Conservation (phyloP, 2,888 invertebrate species). For the Harpalus rubripes region DNA sequence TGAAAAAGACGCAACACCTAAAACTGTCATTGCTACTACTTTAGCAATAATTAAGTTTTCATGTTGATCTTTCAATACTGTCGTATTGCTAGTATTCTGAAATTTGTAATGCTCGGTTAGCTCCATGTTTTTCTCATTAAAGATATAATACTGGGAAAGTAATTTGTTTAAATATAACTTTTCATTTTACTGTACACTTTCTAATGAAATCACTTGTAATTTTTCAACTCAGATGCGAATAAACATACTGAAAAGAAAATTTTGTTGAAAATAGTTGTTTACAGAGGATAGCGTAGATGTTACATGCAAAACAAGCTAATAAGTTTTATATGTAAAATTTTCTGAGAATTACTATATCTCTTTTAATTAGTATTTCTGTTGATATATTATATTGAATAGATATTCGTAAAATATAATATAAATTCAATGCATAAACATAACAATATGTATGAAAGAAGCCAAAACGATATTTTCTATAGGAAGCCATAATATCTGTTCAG, state of each 20-base stretch:
- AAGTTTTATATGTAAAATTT: conserved; percentile 9
- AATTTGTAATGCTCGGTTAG: conserved; percentile 29
- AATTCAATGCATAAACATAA: neutral
- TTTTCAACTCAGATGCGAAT: neutral
- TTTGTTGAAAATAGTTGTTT: conserved; percentile 15
- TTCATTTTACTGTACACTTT: conserved; percentile 37
- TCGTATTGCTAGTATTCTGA: conserved; percentile 56
- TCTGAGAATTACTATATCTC: neutral
- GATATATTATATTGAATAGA: neutral
- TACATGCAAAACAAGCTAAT: conserved; percentile 10
- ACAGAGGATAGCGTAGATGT: neutral
- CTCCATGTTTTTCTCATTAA: conserved; percentile 52
- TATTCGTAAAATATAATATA: neutral
- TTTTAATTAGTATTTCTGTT: conserved; percentile 1
- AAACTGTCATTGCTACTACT: conserved; percentile 80
- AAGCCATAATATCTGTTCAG: conserved; percentile 10
- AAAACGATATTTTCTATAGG: neutral
- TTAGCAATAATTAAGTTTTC: conserved; percentile 78
- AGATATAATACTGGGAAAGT: conserved; percentile 30
- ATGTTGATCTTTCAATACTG: conserved; percentile 53
- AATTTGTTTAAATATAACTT: conserved; percentile 33
- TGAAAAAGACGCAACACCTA: conserved; percentile 80
- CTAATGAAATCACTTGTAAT: conserved; percentile 37
- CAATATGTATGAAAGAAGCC: neutral
- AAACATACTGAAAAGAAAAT: conserved; percentile 29